Base-by-base conservation (phyloP, 2,113 vertebrate genomes). In the Cisticola juncidis region DNA sequence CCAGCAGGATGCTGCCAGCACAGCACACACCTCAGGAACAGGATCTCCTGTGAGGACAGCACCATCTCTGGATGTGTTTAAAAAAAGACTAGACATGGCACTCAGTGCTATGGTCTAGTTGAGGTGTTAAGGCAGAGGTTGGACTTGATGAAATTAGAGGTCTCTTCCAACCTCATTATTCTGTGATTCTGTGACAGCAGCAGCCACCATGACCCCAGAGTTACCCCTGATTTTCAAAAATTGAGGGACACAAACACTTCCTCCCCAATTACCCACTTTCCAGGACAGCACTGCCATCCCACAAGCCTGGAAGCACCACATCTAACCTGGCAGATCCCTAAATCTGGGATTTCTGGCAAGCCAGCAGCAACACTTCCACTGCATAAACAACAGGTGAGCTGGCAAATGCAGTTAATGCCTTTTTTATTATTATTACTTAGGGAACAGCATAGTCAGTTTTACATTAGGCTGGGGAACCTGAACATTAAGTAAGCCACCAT, bases 1-100 rank as follows among this genome's bases (percentile, higher is more conserved):
- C 5, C 40, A 89, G 40, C 35, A 35, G 38, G 66, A 71, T 6
- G 28, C 42, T 62, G 66, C n/a, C 64, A 5, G 11, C 50, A 54
- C 7, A 58, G 17, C 3, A 2, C 8, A 17, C 0, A 2, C 3
- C 20, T 6, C 44, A 36, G 29, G 29, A 74, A 35, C 0, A 1
- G 19, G 21, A 51, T 23, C 38, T 42, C 51, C 62, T 11, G 1
- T 1, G 12, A 51, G 53, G 16, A 48, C 20, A 40, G 18, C 47
- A 76, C 23, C 4, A 20, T 28, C 31, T 9, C 20, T 64, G 36
- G 29, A n/a, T 1, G 3, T 22, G 11, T 42, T 51, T 62, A n/a
- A n/a, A n/a, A 61, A 51, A 53, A 31, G 53, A 31, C 11, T 36
- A 19, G 14, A 36, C 9, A 5, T 47, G 20, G 9, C 15, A 44